phyloP scores from a whole-genome alignment of 2,797 vertebrate genomes.

The Peromyscus melanophrys region DNA sequence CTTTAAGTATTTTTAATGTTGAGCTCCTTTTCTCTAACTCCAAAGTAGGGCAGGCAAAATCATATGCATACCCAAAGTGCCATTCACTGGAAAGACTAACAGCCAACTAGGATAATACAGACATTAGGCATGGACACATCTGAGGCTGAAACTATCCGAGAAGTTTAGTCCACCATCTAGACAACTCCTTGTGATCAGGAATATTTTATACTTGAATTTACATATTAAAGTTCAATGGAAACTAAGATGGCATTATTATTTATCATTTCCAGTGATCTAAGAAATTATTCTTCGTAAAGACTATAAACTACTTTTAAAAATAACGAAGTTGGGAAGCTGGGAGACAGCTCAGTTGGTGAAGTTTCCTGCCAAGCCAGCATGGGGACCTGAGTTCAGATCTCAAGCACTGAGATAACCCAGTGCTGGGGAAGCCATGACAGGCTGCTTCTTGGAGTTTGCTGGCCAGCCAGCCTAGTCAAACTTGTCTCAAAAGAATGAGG shows the following conservation, averaged over 20 bases:
- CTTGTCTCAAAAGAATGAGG: not conserved
- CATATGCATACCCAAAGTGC: not conserved
- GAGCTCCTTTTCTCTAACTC: not conserved
- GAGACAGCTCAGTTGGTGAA: not conserved
- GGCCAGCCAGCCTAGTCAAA: not conserved
- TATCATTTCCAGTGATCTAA: constrained; percentile 8
- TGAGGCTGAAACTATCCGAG: not conserved
- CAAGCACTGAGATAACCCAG: not conserved
- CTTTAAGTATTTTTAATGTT: constrained; percentile 27
- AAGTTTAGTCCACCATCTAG: not conserved
- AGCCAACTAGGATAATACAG: not conserved
- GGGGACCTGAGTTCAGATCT: not conserved
- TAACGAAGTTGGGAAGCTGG: not conserved
- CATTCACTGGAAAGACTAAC: not conserved
- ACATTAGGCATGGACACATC: not conserved
- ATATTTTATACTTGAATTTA: not conserved
- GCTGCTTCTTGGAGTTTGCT: not conserved
- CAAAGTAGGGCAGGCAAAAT: not conserved
- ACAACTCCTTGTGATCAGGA: not conserved
- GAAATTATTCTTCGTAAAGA: constrained; percentile 19
- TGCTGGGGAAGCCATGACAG: not conserved
- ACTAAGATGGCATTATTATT: not conserved
- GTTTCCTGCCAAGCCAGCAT: not conserved
- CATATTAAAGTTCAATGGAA: not conserved
- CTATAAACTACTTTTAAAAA: not conserved